A percentile compares a stretch with the other conserved stretches of the same genome.
Conservation (phyloP, 2,888 invertebrate species). For the Caradrina kadenii region DNA sequence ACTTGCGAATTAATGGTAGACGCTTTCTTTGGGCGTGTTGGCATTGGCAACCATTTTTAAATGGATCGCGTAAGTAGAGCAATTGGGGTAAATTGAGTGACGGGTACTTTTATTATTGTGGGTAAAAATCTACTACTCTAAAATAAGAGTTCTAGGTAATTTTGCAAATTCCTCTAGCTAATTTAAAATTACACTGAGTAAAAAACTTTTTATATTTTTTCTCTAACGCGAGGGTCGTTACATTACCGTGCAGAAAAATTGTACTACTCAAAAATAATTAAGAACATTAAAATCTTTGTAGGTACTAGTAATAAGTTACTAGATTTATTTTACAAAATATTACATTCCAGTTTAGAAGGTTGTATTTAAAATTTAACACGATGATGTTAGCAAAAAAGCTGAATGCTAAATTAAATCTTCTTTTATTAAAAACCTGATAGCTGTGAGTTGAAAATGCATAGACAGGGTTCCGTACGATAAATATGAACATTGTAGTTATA, state of each 20-base stretch:
- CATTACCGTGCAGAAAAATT: background rate
- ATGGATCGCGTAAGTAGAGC: conserved; percentile 14
- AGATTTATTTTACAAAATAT: background rate
- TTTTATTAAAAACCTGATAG: background rate
- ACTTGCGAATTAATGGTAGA: conserved; percentile 65
- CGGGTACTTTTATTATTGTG: background rate
- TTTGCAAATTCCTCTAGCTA: no score
- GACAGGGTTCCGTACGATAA: no score
- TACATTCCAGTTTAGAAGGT: conserved; percentile 1
- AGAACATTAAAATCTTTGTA: background rate
- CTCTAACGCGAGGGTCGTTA: background rate
- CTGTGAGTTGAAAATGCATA: no score
- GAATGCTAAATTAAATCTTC: conserved; percentile 10
- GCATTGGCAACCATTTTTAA: conserved; percentile 25
- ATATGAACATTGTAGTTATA: no score
- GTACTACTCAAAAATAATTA: no score
- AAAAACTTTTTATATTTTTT: background rate
- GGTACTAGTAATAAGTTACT: background rate
- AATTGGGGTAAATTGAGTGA: conserved; percentile 5
- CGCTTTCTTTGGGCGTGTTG: conserved; percentile 55
- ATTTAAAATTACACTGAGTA: no score
- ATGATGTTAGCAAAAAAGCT: background rate
- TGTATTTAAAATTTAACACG: background rate
- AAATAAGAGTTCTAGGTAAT: background rate
- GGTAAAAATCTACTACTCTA: background rate